Conservation (phyloP, 2,113 vertebrate genomes). For the Ascaphus truei region DNA sequence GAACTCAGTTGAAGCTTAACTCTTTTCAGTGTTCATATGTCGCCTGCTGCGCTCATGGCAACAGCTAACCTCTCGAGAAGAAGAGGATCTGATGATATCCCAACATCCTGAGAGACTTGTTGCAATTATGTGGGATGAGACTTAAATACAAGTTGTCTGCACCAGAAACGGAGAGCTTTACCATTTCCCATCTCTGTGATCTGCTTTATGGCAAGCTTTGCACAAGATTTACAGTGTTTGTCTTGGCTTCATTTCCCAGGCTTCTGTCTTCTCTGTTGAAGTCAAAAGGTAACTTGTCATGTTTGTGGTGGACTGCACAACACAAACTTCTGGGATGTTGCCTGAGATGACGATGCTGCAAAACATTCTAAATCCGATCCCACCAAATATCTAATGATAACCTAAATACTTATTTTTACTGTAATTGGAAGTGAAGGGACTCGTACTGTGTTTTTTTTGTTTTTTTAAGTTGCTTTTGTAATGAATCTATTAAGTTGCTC, state of each 20-base stretch:
- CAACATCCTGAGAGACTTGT: too few relatives aligned
- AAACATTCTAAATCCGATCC: too few relatives aligned
- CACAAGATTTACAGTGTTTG: too few relatives aligned
- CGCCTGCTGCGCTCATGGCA: neutral
- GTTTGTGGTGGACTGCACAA: neutral
- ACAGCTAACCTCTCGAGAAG: neutral
- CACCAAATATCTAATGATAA: neutral
- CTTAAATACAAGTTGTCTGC: too few relatives aligned
- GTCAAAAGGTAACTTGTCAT: too few relatives aligned
- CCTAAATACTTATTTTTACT: neutral
- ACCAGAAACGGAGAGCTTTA: too few relatives aligned
- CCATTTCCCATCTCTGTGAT: too few relatives aligned
- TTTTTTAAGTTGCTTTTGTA: neutral
- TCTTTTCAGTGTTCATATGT: neutral
- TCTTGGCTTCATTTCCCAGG: too few relatives aligned
- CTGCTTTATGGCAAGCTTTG: too few relatives aligned
- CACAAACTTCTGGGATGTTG: neutral
- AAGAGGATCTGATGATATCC: too few relatives aligned
- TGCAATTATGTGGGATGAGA: too few relatives aligned
- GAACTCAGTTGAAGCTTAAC: neutral
- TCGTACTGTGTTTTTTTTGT: neutral
- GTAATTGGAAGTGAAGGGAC: neutral
- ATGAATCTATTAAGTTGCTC: neutral
- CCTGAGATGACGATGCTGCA: neutral
- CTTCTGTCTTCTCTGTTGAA: too few relatives aligned